These are phyloP conservation scores for Elgaria multicarinata DNA, from an alignment of 2,113 vertebrate species.

Conservation along the genomic window DNA sequence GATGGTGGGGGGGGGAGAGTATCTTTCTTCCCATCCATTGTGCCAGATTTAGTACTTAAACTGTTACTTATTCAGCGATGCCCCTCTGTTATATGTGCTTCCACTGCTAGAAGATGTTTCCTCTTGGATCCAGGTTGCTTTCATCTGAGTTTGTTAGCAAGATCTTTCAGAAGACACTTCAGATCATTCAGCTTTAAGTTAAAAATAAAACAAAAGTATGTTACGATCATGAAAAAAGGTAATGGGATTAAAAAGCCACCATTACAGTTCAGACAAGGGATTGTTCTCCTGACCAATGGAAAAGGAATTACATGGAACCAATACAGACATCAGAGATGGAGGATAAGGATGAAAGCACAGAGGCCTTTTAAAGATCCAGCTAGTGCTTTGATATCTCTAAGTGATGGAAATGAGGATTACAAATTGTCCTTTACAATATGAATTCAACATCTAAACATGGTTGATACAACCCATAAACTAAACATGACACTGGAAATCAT, in stretches of 20 bases:
- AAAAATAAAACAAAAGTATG: neutral
- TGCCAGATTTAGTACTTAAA: neutral
- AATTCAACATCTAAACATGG: neutral
- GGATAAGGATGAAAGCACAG: neutral
- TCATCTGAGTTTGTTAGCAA: constrained; percentile 73
- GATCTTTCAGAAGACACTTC: constrained; percentile 80
- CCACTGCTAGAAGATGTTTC: constrained; percentile 32
- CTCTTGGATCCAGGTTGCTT: constrained; percentile 27
- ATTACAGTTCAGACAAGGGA: constrained; percentile 8
- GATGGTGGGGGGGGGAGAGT: neutral
- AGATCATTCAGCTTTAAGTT: constrained; percentile 72
- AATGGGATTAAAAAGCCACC: neutral
- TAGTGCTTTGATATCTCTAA: neutral
- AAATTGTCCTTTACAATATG: too few species aligned
- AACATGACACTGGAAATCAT: neutral
- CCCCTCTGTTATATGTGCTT: neutral
- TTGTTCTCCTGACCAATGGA: neutral
- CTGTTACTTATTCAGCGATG: neutral
- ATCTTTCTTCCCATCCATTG: neutral
- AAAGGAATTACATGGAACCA: neutral
- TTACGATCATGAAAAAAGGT: neutral
- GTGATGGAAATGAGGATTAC: neutral
- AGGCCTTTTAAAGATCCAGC: neutral
- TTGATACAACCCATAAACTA: neutral
- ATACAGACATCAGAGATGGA: neutral